These are phyloP conservation scores for Diarsia mendica DNA, from an alignment of 2,888 invertebrate species.

Conservation along the genomic window DNA sequence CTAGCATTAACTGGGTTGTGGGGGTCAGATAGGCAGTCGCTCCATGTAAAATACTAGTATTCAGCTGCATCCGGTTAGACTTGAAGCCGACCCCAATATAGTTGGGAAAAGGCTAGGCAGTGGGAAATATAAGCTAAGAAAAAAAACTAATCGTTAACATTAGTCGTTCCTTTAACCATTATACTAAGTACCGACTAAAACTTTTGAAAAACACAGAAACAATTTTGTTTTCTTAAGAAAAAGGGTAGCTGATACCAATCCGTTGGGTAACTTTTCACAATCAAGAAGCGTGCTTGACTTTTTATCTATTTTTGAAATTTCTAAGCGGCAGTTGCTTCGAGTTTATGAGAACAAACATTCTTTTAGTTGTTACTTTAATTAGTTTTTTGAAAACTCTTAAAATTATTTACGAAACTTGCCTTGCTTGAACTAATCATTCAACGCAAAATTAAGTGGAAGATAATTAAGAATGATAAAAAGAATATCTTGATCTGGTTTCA, in stretches of 20 bases:
- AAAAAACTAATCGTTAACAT: not conserved
- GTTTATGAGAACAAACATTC: slow-evolving; percentile 48
- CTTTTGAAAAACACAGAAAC: slow-evolving; percentile 34
- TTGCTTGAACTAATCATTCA: not conserved
- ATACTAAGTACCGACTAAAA: slow-evolving; percentile 3
- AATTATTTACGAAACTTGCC: slow-evolving; percentile 21
- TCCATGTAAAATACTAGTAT: too few relatives aligned
- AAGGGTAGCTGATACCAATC: slow-evolving; percentile 46
- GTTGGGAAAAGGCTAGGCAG: too few relatives aligned
- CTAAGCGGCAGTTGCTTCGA: slow-evolving; percentile 28
- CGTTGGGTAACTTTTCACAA: slow-evolving; percentile 44
- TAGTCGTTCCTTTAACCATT: not conserved
- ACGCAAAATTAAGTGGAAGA: not conserved
- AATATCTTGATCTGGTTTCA: slow-evolving; percentile 29
- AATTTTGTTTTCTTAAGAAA: slow-evolving; percentile 35
- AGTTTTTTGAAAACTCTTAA: slow-evolving; percentile 46
- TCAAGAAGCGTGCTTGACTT: slow-evolving; percentile 37
- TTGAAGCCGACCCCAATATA: too few relatives aligned
- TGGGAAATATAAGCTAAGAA: too few relatives aligned
- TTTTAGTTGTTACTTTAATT: slow-evolving; percentile 50
- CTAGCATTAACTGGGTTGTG: too few relatives aligned
- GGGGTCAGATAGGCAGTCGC: too few relatives aligned
- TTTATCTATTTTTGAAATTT: slow-evolving; percentile 46
- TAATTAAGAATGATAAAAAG: too few relatives aligned
- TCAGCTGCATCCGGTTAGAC: too few relatives aligned